Percentiles rank a stretch among this genome's conserved stretches.
Conservation (phyloP, 2,888 invertebrate species). For the Cylloceria caligata region DNA sequence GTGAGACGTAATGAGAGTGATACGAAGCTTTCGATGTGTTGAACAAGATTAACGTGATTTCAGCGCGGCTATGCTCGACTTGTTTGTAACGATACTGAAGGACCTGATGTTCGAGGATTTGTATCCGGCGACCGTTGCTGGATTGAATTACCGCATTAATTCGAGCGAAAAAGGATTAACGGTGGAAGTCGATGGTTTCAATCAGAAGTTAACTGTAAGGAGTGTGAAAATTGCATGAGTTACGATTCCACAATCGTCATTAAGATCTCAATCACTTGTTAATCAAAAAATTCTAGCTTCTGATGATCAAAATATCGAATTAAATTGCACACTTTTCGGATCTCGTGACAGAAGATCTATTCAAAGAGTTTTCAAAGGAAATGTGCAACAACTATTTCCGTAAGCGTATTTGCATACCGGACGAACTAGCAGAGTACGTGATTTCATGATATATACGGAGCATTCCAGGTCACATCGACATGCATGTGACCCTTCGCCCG, state of each 20-base stretch:
- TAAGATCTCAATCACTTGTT: too few species aligned
- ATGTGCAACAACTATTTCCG: too few species aligned
- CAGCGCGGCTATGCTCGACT: slow-evolving; percentile 87
- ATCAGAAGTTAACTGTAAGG: slow-evolving; percentile 90
- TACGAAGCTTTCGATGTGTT: slow-evolving; percentile 13
- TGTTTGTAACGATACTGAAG: slow-evolving; percentile 87
- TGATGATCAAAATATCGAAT: slow-evolving; percentile 89
- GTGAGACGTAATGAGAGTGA: slow-evolving; percentile 70
- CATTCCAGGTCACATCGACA: too few species aligned
- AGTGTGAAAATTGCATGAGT: too few species aligned
- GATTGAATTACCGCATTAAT: slow-evolving; percentile 87
- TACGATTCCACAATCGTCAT: too few species aligned
- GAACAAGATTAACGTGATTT: slow-evolving; percentile 70
- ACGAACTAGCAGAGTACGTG: too few species aligned
- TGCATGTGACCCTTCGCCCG: too few species aligned
- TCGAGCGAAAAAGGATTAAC: slow-evolving; percentile 89
- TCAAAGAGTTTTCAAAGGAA: slow-evolving; percentile 85
- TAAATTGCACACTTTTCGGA: slow-evolving; percentile 87
- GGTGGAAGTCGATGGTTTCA: slow-evolving; percentile 89
- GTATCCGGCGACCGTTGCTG: slow-evolving; percentile 90
- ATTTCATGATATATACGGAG: too few species aligned
- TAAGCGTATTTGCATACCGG: too few species aligned
- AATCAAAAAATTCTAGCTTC: too few species aligned
- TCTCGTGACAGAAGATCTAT: slow-evolving; percentile 87
- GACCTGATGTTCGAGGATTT: slow-evolving; percentile 88